A percentile compares a stretch with the other conserved stretches of the same genome.
These are phyloP conservation scores for Myxocyprinus asiaticus DNA, from an alignment of 2,113 vertebrate genomes.

Conservation along the genomic window DNA sequence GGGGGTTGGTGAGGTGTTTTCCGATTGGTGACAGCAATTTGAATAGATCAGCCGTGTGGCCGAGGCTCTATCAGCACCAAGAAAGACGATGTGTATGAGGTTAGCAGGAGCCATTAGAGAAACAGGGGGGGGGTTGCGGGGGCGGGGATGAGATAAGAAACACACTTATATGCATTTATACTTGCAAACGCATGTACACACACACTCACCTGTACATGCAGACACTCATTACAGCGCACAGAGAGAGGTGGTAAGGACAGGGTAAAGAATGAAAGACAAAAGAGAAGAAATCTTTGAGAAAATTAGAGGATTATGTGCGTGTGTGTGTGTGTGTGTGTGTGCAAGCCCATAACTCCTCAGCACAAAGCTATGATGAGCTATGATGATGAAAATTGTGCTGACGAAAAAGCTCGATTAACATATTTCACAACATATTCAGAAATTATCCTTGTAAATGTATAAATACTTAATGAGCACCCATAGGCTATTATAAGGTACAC, in stretches of 20 bases:
- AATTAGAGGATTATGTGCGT: not conserved
- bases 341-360: not conserved
- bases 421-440: not conserved
- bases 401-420: not conserved
- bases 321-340: constrained; percentile 1
- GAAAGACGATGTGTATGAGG: constrained; percentile 58
- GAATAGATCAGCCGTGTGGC: constrained; percentile 55
- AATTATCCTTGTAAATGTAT: not conserved
- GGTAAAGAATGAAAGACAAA: constrained; percentile 27
- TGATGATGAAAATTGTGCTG: not conserved
- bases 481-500: not conserved
- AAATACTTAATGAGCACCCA: not conserved
- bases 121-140: constrained; percentile 48
- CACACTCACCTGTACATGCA: constrained; percentile 13
- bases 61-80: constrained; percentile 55
- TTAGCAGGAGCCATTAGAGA: constrained; percentile 53
- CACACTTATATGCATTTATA: not conserved
- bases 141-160: constrained; percentile 51
- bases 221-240: constrained; percentile 32
- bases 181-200: constrained; percentile 15
- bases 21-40: constrained; percentile 62
- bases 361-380: not conserved
- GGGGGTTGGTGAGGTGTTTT: constrained; percentile 28
- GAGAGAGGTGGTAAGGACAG: not conserved
- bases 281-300: not conserved